phyloP scores from a whole-genome alignment of 2,797 vertebrate genomes.

The Sitta carolinensis region DNA sequence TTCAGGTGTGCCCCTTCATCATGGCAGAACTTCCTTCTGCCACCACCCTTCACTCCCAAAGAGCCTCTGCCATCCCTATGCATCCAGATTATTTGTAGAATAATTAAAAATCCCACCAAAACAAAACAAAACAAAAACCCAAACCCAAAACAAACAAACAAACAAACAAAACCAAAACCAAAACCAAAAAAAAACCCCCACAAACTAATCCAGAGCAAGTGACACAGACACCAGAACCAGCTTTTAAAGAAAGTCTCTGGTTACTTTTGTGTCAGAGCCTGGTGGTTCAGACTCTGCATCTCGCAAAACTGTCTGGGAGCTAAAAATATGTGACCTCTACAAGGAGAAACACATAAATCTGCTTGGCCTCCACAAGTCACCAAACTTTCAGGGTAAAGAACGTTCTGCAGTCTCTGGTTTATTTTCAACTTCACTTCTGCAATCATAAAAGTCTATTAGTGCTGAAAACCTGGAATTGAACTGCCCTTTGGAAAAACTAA shows the following conservation, averaged over 20 bases:
- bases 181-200: background rate
- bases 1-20: background rate
- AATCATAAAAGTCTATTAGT: slow-evolving; percentile 12
- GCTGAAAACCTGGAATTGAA: slow-evolving; percentile 30
- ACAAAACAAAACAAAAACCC: background rate
- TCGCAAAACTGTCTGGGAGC: background rate
- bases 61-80: background rate
- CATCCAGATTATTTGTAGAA: background rate
- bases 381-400: slow-evolving; percentile 1
- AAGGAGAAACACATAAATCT: slow-evolving; percentile 37
- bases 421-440: slow-evolving; percentile 47
- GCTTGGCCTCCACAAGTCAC: background rate
- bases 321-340: slow-evolving; percentile 29
- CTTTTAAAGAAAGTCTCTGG: background rate
- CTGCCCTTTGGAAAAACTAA: background rate
- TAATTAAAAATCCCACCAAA: background rate
- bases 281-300: background rate
- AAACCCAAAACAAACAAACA: too few species aligned
- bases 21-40: background rate
- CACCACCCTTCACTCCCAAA: background rate
- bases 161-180: too few species aligned
- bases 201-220: background rate
- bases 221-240: background rate
- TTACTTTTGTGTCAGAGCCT: background rate
- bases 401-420: background rate